These are phyloP conservation scores for Lepidonotus clava DNA, from an alignment of 2,888 invertebrate genomes.

Conservation along the genomic window DNA sequence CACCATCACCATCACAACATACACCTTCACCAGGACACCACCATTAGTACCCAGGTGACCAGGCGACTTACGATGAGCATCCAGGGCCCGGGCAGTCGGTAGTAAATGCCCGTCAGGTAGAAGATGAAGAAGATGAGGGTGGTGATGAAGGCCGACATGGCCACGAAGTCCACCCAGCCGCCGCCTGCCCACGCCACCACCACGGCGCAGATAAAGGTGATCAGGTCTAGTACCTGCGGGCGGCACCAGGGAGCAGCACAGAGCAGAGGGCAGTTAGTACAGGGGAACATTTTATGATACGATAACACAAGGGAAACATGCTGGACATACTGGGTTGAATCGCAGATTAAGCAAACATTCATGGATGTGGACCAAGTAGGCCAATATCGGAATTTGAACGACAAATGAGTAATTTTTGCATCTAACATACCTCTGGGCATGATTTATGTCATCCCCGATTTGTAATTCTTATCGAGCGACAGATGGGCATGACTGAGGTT, in stretches of 20 bases:
- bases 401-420: no score
- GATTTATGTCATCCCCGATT: no score
- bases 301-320: not conserved
- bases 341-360: no score
- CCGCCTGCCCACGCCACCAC: not conserved
- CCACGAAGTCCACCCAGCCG: conserved; percentile 59
- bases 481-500: no score
- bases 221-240: conserved; percentile 68
- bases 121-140: conserved; percentile 57
- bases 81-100: conserved; percentile 43
- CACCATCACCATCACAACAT: no score
- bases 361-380: no score
- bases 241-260: not conserved
- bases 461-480: no score
- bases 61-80: conserved; percentile 47
- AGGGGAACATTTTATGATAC: not conserved
- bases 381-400: no score
- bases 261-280: not conserved
- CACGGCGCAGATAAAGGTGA: conserved; percentile 59
- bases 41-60: no score
- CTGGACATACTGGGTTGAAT: no score
- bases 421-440: no score
- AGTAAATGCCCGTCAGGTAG: conserved; percentile 45
- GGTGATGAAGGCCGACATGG: conserved; percentile 60
- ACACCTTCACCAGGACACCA: no score